Evolutionary conservation across 2,797 vertebrate species (phyloP), one percentile per base, ranked within the genome.

Genomic region (Thunnus albacares): DNA sequence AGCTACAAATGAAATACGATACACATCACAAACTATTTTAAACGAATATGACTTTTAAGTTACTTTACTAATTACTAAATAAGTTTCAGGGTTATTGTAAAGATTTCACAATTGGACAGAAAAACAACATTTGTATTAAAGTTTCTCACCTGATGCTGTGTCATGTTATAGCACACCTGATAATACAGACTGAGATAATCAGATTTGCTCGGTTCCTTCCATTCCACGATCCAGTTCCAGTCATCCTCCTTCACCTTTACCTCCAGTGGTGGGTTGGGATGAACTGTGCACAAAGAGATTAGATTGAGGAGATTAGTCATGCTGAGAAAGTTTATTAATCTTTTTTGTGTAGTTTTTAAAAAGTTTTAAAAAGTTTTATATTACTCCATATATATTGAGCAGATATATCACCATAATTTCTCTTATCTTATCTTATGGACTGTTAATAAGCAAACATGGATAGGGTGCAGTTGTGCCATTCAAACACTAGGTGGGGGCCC

Each of bases 161-260:
- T 57, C 38, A 33, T 90, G 88, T 89, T 76, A 63, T 93, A 94
- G 53, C 67, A 74, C 66, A 93, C 79, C 65, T 94, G 72, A 55
- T 94, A 93, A 6, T 1, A 28, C n/a, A 93, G 60, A 1, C 0
- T 0, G 6, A 72, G 0, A 1, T 12, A 3, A 1, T 22, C 2
- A 4, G 9, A 0, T 8, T 2, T 77, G 28, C 9, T 28, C 0
- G 90, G 73, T 3, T 57, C 0, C 0, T 43, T 80, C 94, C 94
- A 95, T 9, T 80, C 33, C 35, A 94, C 84, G 0, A 78, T 17
- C 94, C 92, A 94, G 80, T 75, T 56, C 1, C 0, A 3, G 11
- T 12, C 41, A 15, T 53, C 55, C 24, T 84, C 38, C 4, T 0
- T 87, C 70, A 94, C 82, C 0, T 3, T 52, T 3, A 93, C 72